phyloP scores from a whole-genome alignment of 2,888 invertebrate species.

The Zaprionus bogoriensis region DNA sequence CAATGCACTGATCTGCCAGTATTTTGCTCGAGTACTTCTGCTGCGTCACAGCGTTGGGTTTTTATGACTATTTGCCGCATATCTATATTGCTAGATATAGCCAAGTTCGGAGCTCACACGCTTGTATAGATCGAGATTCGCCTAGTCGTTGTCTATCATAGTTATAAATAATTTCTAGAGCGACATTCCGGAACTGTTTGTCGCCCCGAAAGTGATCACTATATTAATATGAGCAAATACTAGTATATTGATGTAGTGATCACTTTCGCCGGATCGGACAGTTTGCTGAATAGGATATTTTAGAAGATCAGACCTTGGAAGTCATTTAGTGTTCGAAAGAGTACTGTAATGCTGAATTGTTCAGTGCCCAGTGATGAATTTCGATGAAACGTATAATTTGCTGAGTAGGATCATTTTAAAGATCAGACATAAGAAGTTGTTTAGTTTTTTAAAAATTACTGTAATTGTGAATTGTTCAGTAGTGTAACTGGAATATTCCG shows the following conservation, averaged over 20 bases:
- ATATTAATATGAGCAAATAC: too few relatives aligned
- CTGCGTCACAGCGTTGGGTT: neutral
- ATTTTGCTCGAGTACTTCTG: neutral
- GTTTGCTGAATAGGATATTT: too few relatives aligned
- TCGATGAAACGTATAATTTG: too few relatives aligned
- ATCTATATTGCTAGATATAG: conserved; percentile 6
- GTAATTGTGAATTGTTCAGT: neutral
- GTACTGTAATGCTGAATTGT: too few relatives aligned
- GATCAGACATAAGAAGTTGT: neutral
- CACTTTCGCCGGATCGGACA: too few relatives aligned
- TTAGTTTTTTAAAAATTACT: neutral
- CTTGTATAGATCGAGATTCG: neutral
- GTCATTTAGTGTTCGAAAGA: too few relatives aligned
- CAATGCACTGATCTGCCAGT: conserved; percentile 15
- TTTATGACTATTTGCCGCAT: neutral
- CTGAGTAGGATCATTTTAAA: neutral
- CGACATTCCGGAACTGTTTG: neutral
- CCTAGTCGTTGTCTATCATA: neutral
- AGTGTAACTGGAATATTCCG: neutral
- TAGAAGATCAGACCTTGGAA: too few relatives aligned
- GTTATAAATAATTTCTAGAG: neutral
- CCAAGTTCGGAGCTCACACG: neutral
- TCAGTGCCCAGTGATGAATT: neutral
- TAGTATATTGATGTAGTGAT: neutral
- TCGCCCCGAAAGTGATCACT: too few relatives aligned